These are phyloP conservation scores for Ctena decussata DNA, from an alignment of 2,888 invertebrate genomes.

Conservation along the genomic window DNA sequence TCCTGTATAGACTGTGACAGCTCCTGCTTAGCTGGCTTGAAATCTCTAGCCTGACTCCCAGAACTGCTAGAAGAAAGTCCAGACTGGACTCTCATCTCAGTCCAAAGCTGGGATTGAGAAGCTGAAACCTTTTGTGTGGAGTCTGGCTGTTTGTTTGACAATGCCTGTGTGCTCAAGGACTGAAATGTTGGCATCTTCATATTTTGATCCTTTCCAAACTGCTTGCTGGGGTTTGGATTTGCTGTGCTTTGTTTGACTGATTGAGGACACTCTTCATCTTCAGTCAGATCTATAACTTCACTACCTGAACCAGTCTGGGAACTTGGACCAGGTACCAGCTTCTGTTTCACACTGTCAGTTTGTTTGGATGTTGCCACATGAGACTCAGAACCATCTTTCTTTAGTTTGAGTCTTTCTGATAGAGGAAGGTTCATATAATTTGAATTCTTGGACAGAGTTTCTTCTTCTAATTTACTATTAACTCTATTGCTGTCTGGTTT, in stretches of 20 bases:
- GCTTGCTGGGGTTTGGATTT: background rate
- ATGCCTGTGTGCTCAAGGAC: background rate
- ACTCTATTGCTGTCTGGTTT: background rate
- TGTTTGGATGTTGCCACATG: background rate
- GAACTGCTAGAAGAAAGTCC: background rate
- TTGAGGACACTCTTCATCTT: constrained; percentile 49
- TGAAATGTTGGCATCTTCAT: background rate
- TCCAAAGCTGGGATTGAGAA: constrained; percentile 43
- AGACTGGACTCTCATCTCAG: constrained; percentile 39
- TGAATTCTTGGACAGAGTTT: background rate
- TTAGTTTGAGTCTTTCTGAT: constrained; percentile 51
- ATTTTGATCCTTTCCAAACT: background rate
- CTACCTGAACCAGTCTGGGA: constrained; percentile 18
- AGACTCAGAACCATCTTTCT: constrained; percentile 26
- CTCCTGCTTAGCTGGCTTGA: background rate
- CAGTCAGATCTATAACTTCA: constrained; percentile 66
- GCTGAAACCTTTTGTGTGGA: background rate
- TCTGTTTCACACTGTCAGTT: background rate
- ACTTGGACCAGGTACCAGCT: background rate
- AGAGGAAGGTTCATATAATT: constrained; percentile 29
- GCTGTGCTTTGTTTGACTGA: constrained; percentile 1
- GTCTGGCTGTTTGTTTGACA: background rate
- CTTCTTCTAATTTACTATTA: background rate
- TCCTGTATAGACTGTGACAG: constrained; percentile 46
- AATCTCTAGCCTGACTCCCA: background rate